These are phyloP conservation scores for Indicator maculatus DNA, from an alignment of 2,113 vertebrate genomes.

Conservation along the genomic window DNA sequence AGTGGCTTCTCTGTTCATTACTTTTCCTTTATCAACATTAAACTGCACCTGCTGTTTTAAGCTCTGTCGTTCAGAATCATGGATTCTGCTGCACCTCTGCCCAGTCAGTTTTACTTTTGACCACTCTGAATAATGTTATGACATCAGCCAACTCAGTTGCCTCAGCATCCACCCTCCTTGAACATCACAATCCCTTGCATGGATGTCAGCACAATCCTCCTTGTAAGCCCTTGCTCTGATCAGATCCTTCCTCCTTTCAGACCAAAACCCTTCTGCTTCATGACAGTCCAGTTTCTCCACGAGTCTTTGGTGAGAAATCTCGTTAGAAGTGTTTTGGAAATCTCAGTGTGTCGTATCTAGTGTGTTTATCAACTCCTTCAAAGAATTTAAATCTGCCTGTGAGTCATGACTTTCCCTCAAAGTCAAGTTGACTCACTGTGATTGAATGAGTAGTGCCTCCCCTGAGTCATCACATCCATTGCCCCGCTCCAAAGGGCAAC, in stretches of 20 bases:
- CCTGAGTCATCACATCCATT: slow-evolving; percentile 15
- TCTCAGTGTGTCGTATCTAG: not conserved
- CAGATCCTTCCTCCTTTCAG: not conserved
- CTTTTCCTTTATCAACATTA: not conserved
- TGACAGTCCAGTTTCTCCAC: not conserved
- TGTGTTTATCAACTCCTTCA: not conserved
- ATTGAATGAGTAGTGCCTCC: not conserved
- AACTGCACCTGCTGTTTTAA: not conserved
- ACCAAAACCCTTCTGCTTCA: not conserved
- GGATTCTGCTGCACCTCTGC: not conserved
- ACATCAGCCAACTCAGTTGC: not conserved
- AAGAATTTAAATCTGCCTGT: not conserved
- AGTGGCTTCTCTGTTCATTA: not conserved
- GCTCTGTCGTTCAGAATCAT: not conserved
- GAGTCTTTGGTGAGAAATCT: not conserved
- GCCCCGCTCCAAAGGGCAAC: not conserved
- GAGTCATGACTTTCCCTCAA: slow-evolving; percentile 11
- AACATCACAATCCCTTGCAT: not conserved
- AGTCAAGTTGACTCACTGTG: not conserved
- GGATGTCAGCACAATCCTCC: not conserved
- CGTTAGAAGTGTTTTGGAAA: not conserved
- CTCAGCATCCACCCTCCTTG: not conserved
- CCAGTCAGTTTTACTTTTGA: not conserved
- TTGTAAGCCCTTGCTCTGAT: not conserved
- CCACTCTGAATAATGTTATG: not conserved